phyloP scores from a whole-genome alignment of 1,140 invertebrate species.

The Pseudoatta argentina region DNA sequence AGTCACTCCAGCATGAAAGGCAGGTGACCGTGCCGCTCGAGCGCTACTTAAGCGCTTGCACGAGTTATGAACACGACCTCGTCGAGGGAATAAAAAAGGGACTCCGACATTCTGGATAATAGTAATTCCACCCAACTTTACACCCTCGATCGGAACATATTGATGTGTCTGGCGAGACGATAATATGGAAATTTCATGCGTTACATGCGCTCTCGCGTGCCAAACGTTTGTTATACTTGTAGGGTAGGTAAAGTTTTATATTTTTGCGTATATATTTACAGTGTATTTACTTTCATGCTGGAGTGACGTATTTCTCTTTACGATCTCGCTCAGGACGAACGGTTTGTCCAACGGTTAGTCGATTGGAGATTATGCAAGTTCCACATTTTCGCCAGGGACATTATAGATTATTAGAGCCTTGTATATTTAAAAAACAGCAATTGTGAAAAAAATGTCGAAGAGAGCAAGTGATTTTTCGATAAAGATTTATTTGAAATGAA shows the following conservation, averaged over 20 bases:
- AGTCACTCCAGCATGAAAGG: conserved; percentile 85
- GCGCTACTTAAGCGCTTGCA: conserved; percentile 73
- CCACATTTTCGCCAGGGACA: neutral
- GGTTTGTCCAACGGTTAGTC: conserved; percentile 2
- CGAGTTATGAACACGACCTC: conserved; percentile 63
- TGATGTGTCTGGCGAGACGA: neutral
- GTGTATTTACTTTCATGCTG: neutral
- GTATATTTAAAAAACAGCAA: neutral
- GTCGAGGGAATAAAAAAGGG: conserved; percentile 40
- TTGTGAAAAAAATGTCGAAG: neutral
- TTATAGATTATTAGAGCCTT: neutral
- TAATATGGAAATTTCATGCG: conserved; percentile 45
- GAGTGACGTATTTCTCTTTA: neutral
- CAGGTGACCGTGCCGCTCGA: conserved; percentile 84
- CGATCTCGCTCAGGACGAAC: conserved; percentile 2
- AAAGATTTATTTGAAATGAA: conserved; percentile 19
- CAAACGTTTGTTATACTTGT: neutral
- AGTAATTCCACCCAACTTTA: conserved; percentile 60
- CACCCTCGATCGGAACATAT: conserved; percentile 21
- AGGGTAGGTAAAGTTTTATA: conserved; percentile 2
- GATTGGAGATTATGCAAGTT: conserved; percentile 11
- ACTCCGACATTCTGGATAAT: conserved; percentile 53
- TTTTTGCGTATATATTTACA: conserved; percentile 1
- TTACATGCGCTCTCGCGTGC: conserved; percentile 3
- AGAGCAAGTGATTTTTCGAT: neutral